Base-by-base conservation (phyloP, 1,140 invertebrate species). In the Drosophila serrata region DNA sequence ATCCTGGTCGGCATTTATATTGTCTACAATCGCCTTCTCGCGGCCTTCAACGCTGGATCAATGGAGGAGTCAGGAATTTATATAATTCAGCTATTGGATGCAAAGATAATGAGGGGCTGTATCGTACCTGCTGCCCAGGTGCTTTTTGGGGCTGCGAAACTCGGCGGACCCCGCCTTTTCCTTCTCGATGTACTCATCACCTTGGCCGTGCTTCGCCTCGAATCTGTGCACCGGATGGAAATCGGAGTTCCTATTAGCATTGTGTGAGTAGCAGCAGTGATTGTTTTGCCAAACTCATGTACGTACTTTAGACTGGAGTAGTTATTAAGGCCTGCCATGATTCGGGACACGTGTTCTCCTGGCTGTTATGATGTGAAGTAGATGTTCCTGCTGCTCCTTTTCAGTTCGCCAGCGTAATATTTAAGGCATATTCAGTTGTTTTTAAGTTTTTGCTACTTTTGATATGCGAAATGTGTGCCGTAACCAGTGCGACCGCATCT, bases 251-350 rank as follows among this genome's bases (percentile, higher is more conserved):
- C 19, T n/a, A 27, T 24, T 40, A 42, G 12, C 22, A 37, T 17
- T 29, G 8, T 53, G 37, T 31, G 5, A 27, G 13, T 24, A 27
- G 4, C 4, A 46, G 45, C 19, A 24, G 48, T 19, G 29, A 19
- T 31, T 58, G 8, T 27, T 40, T 53, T 19, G 13, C 15, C 22
- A 9, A 13, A 31, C 31, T 7, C 24, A 48, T 29, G 48, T 67
- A 87, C 87, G 75, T 78, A 91, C 90, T 90, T 90, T 68, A 90
- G 70, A 55, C 77, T 90, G 46, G 88, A 79, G 67, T 91, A 91
- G 75, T 90, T 91, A 53, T 91, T 79, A 53, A 91, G 79, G 61
- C 88, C 88, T 68, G 84, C 86, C 88, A 91, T 91, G 75, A 64
- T 75, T 13, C 31, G n/a, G 48, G 27, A 17, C 45, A 43, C 61